These are phyloP conservation scores for Thripadectes ignobilis DNA, from an alignment of 2,797 vertebrate genomes.

Conservation along the genomic window DNA sequence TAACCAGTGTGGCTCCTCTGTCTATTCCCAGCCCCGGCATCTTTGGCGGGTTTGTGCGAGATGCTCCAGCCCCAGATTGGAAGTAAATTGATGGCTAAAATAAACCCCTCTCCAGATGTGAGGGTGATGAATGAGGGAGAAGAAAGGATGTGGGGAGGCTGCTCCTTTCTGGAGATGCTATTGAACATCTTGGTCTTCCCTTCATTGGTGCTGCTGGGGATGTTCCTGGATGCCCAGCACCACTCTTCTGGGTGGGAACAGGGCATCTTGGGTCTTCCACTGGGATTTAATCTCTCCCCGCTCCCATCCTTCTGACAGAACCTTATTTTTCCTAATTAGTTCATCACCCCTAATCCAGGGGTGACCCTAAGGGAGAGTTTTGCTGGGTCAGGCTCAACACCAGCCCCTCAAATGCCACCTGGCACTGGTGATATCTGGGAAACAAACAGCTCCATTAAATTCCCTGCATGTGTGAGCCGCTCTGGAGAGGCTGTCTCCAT, in stretches of 20 bases:
- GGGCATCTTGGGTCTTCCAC: accelerated
- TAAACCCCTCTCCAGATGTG: conserved; percentile 75
- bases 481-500: background rate
- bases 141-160: conserved; percentile 56
- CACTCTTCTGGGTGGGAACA: accelerated
- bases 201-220: background rate
- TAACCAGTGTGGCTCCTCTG: conserved; percentile 19
- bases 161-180: conserved; percentile 30
- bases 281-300: background rate
- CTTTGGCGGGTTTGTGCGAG: conserved; percentile 64
- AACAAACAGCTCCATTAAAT: conserved; percentile 27
- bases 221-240: accelerated
- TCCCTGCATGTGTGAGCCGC: background rate
- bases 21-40: conserved; percentile 54
- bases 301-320: background rate
- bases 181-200: background rate
- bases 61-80: conserved; percentile 76
- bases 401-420: background rate
- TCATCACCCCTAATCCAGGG: background rate
- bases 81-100: conserved; percentile 84
- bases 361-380: background rate
- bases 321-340: background rate
- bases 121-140: conserved; percentile 78
- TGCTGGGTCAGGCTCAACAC: background rate
- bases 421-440: background rate